Evolutionary conservation across 2,888 invertebrate genomes (phyloP).

Genomic region (Agrotis segetum): DNA sequence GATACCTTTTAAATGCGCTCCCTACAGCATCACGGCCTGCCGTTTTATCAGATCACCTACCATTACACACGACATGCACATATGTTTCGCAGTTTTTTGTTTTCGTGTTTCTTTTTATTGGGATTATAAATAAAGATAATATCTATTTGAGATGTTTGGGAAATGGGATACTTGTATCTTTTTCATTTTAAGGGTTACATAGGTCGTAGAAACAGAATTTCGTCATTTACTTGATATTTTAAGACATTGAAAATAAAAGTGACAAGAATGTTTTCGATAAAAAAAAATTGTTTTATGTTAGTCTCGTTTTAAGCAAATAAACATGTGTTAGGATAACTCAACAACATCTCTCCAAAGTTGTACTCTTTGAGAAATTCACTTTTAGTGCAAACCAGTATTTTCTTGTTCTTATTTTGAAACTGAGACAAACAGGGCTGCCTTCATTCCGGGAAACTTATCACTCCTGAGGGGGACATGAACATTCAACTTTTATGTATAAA

Average conservation of each 20-base stretch:
- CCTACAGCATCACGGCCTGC: slow-evolving; percentile 66
- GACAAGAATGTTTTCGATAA: not conserved
- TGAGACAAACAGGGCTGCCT: slow-evolving; percentile 9
- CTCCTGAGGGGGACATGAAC: slow-evolving; percentile 28
- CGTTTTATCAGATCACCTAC: slow-evolving; percentile 72
- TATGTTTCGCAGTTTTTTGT: slow-evolving; percentile 64
- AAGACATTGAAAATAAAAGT: not conserved
- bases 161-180: slow-evolving; percentile 8
- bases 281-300: not conserved
- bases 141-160: slow-evolving; percentile 38
- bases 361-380: not conserved
- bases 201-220: not conserved
- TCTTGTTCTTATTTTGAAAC: not conserved
- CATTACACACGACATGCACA: slow-evolving; percentile 66
- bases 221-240: not conserved
- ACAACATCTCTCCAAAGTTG: too few relatives aligned
- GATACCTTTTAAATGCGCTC: slow-evolving; percentile 68
- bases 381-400: slow-evolving; percentile 2
- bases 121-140: slow-evolving; percentile 63
- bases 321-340: too few relatives aligned
- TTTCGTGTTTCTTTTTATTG: slow-evolving; percentile 57
- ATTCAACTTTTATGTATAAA: slow-evolving; percentile 32
- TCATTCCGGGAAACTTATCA: slow-evolving; percentile 36
- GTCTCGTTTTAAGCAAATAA: too few relatives aligned
- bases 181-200: slow-evolving; percentile 7